Base-by-base conservation (phyloP, 2,113 vertebrate species). In the Muntiacus reevesi region DNA sequence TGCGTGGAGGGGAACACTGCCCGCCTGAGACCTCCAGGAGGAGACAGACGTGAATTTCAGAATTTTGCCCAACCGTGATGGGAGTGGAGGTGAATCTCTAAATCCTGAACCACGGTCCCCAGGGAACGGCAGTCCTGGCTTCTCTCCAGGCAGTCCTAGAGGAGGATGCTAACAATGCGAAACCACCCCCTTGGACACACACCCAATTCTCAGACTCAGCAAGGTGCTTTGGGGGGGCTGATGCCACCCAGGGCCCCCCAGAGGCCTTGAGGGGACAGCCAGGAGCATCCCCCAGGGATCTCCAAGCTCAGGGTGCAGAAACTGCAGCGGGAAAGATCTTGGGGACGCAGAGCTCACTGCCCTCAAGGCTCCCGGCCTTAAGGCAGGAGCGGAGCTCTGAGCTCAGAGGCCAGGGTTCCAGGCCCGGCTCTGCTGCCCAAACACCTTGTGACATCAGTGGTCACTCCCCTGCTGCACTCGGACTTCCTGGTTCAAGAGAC, bases 301-400 rank as follows among this genome's bases (percentile, higher is more conserved):
- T 64, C 95, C n/a, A 15, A 27, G 82, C 82, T 55, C 84, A 7
- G 7, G 21, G n/a, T 50, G 36, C 59, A 71, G 13, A 2, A n/a
- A 27, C 13, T 6, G 2, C 8, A 10, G 2, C 0, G 2, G 5
- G 1, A 7, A n/a, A 13, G n/a, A 10, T 36, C 3, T 1, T 5
- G 25, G 21, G 12, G 6, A 2, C 0, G 3, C 6, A 9, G 45
- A 17, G n/a, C 3, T 5, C 33, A 7, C 7, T 2, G 5, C 25
- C 17, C 40, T 16, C 33, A 25, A 6, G 4, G 78, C 47, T 47
- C 36, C 1, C 0, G 0, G 81, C 5, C 30, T 33, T 1, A 17
- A 36, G 74, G 43, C 19, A 1, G 40, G 36, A n/a, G 23, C 47
- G 6, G 64, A 45, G 43, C 40, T 71, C n/a, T 71, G 71, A n/a